A percentile compares a stretch with the other conserved stretches of the same genome.
Evolutionary conservation across 1,140 invertebrate genomes (phyloP).

Genomic region (Ephestia elutella): DNA sequence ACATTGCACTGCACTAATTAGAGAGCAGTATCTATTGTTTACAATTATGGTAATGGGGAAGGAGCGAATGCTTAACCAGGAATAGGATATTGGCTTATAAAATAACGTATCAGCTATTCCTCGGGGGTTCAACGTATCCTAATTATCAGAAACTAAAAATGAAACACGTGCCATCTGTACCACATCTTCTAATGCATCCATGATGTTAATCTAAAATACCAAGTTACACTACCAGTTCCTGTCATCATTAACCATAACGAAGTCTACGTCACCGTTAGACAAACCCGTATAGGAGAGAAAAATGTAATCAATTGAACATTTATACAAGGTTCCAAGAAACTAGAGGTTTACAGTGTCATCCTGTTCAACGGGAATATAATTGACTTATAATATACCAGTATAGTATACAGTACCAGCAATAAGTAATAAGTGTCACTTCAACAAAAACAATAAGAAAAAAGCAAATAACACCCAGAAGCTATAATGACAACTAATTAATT

Average conservation of each 20-base stretch:
- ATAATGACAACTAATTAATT: too few relatives aligned
- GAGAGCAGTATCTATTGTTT: neutral
- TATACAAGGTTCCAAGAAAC: neutral
- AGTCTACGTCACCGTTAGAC: slow-evolving; percentile 23
- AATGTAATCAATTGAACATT: slow-evolving; percentile 11
- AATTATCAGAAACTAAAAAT: too few relatives aligned
- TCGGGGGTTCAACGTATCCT: too few relatives aligned
- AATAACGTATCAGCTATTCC: neutral
- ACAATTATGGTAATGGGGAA: neutral
- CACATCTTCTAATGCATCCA: too few relatives aligned
- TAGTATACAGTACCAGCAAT: neutral
- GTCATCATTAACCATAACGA: slow-evolving; percentile 25
- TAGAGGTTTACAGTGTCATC: neutral
- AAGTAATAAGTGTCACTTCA: too few relatives aligned
- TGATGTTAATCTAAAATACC: neutral
- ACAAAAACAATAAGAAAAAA: too few relatives aligned
- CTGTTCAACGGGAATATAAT: neutral
- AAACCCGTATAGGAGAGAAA: slow-evolving; percentile 19
- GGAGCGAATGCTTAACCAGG: neutral
- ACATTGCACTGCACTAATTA: slow-evolving; percentile 1
- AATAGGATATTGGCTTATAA: neutral
- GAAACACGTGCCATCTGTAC: too few relatives aligned
- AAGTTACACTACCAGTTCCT: slow-evolving; percentile 29
- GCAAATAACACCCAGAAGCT: too few relatives aligned
- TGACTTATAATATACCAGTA: neutral